These are phyloP conservation scores for Pandion haliaetus DNA, from an alignment of 2,113 vertebrate genomes.

Conservation along the genomic window DNA sequence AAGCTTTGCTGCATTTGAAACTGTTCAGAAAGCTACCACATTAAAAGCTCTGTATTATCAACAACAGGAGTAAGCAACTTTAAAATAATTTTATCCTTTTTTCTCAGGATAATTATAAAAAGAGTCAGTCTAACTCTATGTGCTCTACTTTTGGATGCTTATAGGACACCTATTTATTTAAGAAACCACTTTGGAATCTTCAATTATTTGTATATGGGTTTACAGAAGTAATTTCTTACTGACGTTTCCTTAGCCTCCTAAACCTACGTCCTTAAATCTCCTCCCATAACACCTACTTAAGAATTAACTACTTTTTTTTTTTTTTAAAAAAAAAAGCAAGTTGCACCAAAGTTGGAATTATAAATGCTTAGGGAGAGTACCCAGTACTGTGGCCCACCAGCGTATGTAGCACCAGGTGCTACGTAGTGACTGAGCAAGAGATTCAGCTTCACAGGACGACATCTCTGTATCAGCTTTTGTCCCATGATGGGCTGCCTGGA, in stretches of 20 bases:
- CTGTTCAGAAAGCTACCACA: not conserved
- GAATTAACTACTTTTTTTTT: not conserved
- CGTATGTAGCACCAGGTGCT: not conserved
- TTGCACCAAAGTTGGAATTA: not conserved
- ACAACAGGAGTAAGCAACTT: not conserved
- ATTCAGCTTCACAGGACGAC: not conserved
- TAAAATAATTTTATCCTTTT: not conserved
- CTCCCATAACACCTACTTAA: not conserved
- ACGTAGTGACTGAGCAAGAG: not conserved
- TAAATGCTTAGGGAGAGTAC: not conserved
- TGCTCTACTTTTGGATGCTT: not conserved
- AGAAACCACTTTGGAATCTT: not conserved
- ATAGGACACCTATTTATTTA: not conserved
- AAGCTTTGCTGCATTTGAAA: not conserved
- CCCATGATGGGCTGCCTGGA: not conserved
- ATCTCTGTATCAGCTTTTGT: not conserved
- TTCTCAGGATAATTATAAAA: not conserved
- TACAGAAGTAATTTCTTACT: not conserved
- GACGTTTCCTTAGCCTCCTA: not conserved
- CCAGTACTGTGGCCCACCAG: not conserved
- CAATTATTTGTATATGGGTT: not conserved
- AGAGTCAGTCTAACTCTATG: not conserved
- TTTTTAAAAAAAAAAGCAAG: not conserved
- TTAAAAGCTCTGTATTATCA: not conserved
- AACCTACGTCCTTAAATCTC: not conserved